These are phyloP conservation scores for Drosophila nannoptera DNA, from an alignment of 1,140 invertebrate genomes.

Conservation along the genomic window DNA sequence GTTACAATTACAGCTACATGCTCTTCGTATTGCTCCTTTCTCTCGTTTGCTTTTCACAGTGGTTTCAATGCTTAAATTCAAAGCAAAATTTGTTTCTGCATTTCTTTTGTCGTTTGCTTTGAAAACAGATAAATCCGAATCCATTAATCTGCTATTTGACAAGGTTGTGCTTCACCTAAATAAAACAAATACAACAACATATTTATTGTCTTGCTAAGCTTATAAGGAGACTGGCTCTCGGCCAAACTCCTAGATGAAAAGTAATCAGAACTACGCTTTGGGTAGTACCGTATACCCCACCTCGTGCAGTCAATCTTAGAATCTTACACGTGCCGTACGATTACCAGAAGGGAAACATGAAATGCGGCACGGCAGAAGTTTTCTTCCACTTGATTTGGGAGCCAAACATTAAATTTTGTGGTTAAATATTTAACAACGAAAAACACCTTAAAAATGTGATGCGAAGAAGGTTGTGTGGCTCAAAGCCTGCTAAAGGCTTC, in stretches of 20 bases:
- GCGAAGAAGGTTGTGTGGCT: slow-evolving; percentile 31
- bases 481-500: slow-evolving; percentile 40
- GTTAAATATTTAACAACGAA: slow-evolving; percentile 73
- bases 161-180: no score
- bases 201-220: no score
- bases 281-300: background rate
- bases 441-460: slow-evolving; percentile 42
- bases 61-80: slow-evolving; percentile 4
- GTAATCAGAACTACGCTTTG: background rate
- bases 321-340: background rate
- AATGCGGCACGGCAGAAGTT: background rate
- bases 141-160: no score
- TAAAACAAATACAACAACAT: no score
- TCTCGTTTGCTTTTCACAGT: slow-evolving; percentile 8
- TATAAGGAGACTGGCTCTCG: no score
- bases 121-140: no score
- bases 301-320: background rate
- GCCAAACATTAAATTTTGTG: slow-evolving; percentile 39
- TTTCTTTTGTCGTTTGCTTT: background rate
- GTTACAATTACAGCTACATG: slow-evolving; percentile 7
- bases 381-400: slow-evolving; percentile 7
- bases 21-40: slow-evolving; percentile 5
- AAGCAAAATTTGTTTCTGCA: slow-evolving; percentile 20
- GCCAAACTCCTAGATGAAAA: no score
- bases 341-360: background rate